Evolutionary conservation across 2,797 vertebrate genomes (phyloP).

Genomic region (Mycteria americana): DNA sequence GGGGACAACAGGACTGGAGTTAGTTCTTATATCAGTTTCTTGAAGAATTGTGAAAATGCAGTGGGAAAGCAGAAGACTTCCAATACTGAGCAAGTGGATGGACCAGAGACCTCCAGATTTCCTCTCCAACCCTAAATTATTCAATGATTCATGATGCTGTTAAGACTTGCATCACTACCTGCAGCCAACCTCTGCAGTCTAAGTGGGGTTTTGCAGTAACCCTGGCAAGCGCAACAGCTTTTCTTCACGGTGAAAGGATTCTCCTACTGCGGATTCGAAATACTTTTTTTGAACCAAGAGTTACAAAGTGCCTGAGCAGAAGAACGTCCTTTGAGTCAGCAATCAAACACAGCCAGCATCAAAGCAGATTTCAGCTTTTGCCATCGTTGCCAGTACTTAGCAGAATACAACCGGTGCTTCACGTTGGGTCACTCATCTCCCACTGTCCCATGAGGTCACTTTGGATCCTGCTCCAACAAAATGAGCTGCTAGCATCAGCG

Average conservation of each 20-base stretch:
- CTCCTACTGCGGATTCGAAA: neutral
- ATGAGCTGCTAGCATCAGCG: neutral
- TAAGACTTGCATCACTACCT: neutral
- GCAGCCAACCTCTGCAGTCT: neutral
- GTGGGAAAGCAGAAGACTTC: neutral
- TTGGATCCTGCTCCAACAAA: neutral
- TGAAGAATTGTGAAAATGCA: neutral
- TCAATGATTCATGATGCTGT: rapidly evolving
- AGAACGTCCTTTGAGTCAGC: neutral
- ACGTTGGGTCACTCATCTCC: rapidly evolving
- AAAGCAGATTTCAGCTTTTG: neutral
- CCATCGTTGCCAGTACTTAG: neutral
- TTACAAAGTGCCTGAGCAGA: neutral
- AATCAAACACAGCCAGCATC: neutral
- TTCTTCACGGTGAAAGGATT: neutral
- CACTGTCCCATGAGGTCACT: neutral
- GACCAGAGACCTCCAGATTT: neutral
- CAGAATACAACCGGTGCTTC: rapidly evolving
- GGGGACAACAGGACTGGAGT: neutral
- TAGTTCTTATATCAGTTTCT: neutral
- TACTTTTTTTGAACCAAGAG: neutral
- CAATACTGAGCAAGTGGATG: neutral
- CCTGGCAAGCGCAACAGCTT: rapidly evolving
- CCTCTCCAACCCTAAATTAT: neutral
- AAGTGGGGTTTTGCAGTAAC: neutral